A percentile compares a stretch with the other conserved stretches of the same genome.
phyloP scores from a whole-genome alignment of 1,140 invertebrate species.

The Magallana gigas region DNA sequence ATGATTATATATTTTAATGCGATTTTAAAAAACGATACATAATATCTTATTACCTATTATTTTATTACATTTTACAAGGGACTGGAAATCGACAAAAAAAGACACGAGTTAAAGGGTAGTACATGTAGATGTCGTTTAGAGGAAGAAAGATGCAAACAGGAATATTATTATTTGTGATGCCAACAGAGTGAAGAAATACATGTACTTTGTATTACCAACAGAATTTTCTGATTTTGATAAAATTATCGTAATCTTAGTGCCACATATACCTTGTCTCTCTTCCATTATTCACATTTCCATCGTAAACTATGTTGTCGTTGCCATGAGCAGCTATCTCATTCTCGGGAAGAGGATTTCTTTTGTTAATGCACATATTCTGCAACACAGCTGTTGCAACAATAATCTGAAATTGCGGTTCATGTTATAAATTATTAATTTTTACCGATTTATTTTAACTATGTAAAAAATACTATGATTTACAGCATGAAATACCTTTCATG shows the following conservation, averaged over 20 bases:
- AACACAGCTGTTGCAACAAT: conserved; percentile 4
- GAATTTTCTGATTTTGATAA: background rate
- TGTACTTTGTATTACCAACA: background rate
- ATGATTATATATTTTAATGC: no score
- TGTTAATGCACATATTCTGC: background rate
- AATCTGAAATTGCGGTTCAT: background rate
- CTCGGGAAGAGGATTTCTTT: no score
- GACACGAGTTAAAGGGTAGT: background rate
- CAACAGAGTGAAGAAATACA: background rate
- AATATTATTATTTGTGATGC: background rate
- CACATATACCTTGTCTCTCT: background rate
- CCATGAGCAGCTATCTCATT: no score
- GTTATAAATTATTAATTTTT: background rate
- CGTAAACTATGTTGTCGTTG: no score
- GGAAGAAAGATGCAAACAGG: background rate
- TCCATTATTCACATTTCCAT: background rate
- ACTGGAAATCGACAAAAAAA: no score
- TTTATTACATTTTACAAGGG: no score
- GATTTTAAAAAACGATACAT: no score
- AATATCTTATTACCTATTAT: no score
- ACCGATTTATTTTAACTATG: background rate
- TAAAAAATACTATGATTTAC: background rate
- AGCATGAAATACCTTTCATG: background rate
- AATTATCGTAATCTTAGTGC: background rate
- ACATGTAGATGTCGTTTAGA: background rate